A percentile compares a stretch with the other conserved stretches of the same genome.
phyloP scores from a whole-genome alignment of 1,140 invertebrate genomes.

The Bilobella aurantiaca region DNA sequence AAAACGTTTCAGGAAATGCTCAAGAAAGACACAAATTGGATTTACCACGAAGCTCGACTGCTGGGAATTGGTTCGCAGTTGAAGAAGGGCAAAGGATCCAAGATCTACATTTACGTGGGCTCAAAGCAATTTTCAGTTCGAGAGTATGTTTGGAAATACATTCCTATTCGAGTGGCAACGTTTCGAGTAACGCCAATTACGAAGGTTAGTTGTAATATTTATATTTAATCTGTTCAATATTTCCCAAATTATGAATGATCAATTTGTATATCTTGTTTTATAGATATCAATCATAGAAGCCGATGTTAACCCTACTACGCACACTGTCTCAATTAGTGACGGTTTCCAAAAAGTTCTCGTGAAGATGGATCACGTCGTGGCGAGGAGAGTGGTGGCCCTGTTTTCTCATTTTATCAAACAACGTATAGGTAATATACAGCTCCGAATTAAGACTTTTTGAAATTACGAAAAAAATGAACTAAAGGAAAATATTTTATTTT shows the following conservation, averaged over 20 bases:
- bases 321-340: slow-evolving; percentile 7
- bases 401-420: slow-evolving; percentile 20
- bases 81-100: slow-evolving; percentile 64
- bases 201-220: slow-evolving; percentile 50
- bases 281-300: slow-evolving; percentile 6
- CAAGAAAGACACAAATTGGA: slow-evolving; percentile 7
- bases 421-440: slow-evolving; percentile 16
- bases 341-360: slow-evolving; percentile 10
- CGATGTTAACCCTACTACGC: background rate
- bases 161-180: slow-evolving; percentile 76
- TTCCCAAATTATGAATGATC: background rate
- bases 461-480: background rate
- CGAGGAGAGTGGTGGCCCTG: slow-evolving; percentile 15
- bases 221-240: background rate
- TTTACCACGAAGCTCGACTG: slow-evolving; percentile 13
- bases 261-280: background rate
- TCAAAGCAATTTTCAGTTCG: slow-evolving; percentile 80
- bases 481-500: background rate
- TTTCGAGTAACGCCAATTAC: slow-evolving; percentile 83
- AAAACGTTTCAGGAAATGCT: background rate
- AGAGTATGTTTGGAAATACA: slow-evolving; percentile 80
- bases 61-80: background rate
- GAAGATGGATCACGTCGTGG: slow-evolving; percentile 7
- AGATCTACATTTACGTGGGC: slow-evolving; percentile 75
- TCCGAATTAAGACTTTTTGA: no score